Conservation (phyloP, 2,113 vertebrate species). For the Erythrocercus mccallii region DNA sequence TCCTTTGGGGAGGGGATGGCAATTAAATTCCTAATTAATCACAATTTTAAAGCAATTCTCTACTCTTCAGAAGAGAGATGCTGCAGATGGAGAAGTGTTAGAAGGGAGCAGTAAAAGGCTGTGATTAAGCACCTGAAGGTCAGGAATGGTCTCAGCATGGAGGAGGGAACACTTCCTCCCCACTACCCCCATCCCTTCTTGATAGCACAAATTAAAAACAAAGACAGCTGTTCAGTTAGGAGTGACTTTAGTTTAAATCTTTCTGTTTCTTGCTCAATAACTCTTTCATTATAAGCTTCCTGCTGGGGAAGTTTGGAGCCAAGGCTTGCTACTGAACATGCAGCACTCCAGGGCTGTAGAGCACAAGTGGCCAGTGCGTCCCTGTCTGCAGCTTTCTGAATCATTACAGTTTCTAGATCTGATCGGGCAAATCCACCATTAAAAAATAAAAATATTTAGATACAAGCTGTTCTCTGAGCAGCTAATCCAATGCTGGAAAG, state of each 20-base stretch:
- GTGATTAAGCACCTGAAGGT: constrained; percentile 47
- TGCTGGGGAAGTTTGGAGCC: constrained; percentile 33
- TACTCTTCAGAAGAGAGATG: background rate
- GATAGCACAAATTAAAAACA: constrained; percentile 43
- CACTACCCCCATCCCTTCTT: background rate
- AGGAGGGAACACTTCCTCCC: constrained; percentile 1
- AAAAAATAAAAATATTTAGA: background rate
- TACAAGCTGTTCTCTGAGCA: background rate
- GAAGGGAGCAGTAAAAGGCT: background rate
- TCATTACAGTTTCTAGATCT: background rate
- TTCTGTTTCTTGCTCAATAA: constrained; percentile 56
- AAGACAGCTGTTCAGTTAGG: constrained; percentile 49
- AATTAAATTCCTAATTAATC: background rate
- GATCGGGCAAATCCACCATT: background rate
- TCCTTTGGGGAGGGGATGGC: background rate
- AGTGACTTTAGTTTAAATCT: constrained; percentile 20
- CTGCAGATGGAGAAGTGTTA: background rate
- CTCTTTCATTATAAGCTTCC: constrained; percentile 54
- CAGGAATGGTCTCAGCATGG: background rate
- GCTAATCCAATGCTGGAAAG: background rate
- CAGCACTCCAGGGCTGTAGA: background rate
- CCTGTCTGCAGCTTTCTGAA: background rate
- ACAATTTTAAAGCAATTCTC: background rate
- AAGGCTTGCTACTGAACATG: constrained; percentile 1
- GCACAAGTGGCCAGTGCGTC: background rate